phyloP scores from a whole-genome alignment of 2,113 vertebrate species.

The Turnix velox region DNA sequence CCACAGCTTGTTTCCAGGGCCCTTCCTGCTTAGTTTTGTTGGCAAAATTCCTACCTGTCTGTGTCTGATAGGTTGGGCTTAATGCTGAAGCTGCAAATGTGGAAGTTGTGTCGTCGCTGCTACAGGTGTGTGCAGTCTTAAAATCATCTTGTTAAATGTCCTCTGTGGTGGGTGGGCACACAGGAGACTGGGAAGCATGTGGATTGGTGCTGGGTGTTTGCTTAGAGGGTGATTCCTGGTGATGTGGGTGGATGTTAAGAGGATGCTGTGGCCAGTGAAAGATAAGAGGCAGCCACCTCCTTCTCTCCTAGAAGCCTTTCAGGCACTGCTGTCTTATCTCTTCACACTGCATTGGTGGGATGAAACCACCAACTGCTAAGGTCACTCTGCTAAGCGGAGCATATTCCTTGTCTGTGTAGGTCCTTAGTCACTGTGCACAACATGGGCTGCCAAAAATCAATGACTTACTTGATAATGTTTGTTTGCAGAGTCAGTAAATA shows the following conservation, averaged over 20 bases:
- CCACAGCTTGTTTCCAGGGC: not conserved
- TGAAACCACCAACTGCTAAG: not conserved
- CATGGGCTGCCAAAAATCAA: not conserved
- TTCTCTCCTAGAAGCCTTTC: not conserved
- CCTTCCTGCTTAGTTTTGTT: not conserved
- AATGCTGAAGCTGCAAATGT: not conserved
- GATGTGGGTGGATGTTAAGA: not conserved
- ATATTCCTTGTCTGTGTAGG: not conserved
- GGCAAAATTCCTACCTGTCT: not conserved
- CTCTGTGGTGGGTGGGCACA: accelerated
- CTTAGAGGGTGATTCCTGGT: not conserved
- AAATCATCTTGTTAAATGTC: not conserved
- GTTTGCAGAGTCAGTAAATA: slow-evolving; percentile 32
- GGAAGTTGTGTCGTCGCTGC: not conserved
- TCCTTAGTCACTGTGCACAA: not conserved
- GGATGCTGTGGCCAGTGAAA: not conserved
- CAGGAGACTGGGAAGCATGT: not conserved
- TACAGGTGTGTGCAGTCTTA: not conserved
- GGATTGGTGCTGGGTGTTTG: not conserved
- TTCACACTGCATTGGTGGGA: not conserved
- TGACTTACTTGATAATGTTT: not conserved
- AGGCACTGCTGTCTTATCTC: not conserved
- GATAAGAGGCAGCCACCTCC: not conserved
- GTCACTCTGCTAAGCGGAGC: not conserved
- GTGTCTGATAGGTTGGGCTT: not conserved